Percentiles rank a stretch among this genome's conserved stretches.
Evolutionary conservation across 1,140 invertebrate species (phyloP).

Genomic region (Lepidurus arcticus): DNA sequence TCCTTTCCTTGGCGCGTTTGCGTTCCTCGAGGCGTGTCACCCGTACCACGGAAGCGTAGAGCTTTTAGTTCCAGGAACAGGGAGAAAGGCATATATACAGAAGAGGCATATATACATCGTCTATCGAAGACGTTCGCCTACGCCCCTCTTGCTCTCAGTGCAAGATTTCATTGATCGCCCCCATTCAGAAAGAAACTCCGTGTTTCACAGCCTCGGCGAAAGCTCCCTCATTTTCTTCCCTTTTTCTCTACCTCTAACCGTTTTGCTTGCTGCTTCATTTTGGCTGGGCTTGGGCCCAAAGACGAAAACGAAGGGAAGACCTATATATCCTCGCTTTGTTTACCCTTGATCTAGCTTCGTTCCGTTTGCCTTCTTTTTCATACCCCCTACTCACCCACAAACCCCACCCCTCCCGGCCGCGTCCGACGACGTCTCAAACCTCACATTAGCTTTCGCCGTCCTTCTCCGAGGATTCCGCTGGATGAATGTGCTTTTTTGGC

Average conservation of each 20-base stretch:
- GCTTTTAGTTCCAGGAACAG: slow-evolving; percentile 1
- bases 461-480: neutral
- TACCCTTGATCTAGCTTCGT: slow-evolving; percentile 17
- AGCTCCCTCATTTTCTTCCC: neutral
- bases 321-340: neutral
- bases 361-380: neutral
- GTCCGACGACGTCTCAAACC: neutral
- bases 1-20: neutral
- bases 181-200: slow-evolving; percentile 4
- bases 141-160: neutral
- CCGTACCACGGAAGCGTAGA: neutral
- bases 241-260: neutral
- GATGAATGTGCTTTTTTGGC: neutral
- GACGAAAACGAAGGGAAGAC: neutral
- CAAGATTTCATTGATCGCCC: slow-evolving; percentile 15
- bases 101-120: slow-evolving; percentile 1
- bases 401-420: neutral
- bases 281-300: neutral
- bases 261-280: too few relatives aligned
- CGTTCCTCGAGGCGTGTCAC: neutral
- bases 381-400: neutral
- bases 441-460: neutral
- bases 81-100: neutral
- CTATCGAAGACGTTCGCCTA: slow-evolving; percentile 15
- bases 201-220: neutral